Evolutionary conservation across 2,113 vertebrate genomes (phyloP), one percentile per base, ranked within the genome.

Genomic region (Petrocephalus zakoni): DNA sequence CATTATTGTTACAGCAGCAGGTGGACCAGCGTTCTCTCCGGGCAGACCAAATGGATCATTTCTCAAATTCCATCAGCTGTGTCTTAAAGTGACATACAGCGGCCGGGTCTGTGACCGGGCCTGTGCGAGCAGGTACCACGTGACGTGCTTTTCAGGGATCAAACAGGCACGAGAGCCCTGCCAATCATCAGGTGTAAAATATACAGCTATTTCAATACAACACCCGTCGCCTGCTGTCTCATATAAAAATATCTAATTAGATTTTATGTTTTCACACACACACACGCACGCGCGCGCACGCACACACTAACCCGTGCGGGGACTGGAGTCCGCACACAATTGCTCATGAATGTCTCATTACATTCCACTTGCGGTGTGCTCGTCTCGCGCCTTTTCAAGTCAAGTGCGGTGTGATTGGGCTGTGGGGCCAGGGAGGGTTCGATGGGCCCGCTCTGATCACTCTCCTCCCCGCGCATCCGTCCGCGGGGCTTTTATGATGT

Each of bases 201-300:
- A 86, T 86, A 86, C 51, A 53, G 84, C 47, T 85, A 53, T 85
- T 85, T 85, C n/a, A 85, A 25, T 85, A 11, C 84, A 85, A 86
- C 52, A 56, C 84, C 29, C n/a, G 19, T 86, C n/a, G 25, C 49
- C 49, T 22, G 51, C 51, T 29, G 49, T 86, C 51, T 56, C 49
- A 52, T 86, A 86, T 55, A 86, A 86, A 86, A 86, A 85, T 85
- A 85, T 53, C 51, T 56, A 84, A 88, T 58, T 56, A 82, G 42
- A 55, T 46, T 58, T 58, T 25, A 47, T 55, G 25, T 37, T 49
- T 29, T 22, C 72, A 37, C 17, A 56, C 25, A 52, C 25, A 58
- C 29, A 47, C 47, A 6, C 13, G 25, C 49, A 15, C 13, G 22
- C 49, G 42, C 42, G 3, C 3, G 42, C 42, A 42, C 25, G 68